A percentile compares a stretch with the other conserved stretches of the same genome.
Conservation (phyloP, 1,140 invertebrate genomes). For the Phthorimaea operculella region DNA sequence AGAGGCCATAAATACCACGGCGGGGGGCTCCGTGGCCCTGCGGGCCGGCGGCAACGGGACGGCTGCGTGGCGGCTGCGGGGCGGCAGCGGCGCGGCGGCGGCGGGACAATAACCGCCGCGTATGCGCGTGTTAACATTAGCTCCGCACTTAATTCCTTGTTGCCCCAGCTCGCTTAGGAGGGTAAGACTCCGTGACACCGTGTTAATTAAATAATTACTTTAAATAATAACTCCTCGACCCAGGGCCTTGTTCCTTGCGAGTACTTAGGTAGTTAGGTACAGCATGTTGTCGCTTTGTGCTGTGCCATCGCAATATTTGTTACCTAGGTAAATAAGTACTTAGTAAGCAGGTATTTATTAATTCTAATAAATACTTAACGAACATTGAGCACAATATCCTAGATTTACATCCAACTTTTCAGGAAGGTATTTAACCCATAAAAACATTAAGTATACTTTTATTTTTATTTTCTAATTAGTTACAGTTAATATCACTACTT, state of each 20-base stretch:
- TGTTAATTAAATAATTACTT: slow-evolving; percentile 66
- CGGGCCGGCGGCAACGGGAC: too few relatives aligned
- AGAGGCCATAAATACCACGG: slow-evolving; percentile 53
- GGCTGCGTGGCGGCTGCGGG: slow-evolving; percentile 5
- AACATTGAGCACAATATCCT: too few relatives aligned
- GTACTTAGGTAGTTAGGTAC: not conserved
- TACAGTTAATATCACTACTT: too few relatives aligned
- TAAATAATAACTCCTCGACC: slow-evolving; percentile 37
- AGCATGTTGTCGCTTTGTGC: too few relatives aligned
- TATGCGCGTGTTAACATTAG: slow-evolving; percentile 63
- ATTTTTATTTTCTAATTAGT: too few relatives aligned
- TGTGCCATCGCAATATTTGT: too few relatives aligned
- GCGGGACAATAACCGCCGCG: slow-evolving; percentile 50
- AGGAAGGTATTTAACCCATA: too few relatives aligned
- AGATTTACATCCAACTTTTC: too few relatives aligned
- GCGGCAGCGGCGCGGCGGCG: slow-evolving; percentile 36
- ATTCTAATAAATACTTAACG: too few relatives aligned
- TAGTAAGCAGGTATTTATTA: too few relatives aligned
- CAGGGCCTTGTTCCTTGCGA: not conserved
- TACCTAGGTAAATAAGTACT: too few relatives aligned
- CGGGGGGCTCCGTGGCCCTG: slow-evolving; percentile 32
- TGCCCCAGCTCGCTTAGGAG: slow-evolving; percentile 58
- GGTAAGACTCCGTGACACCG: slow-evolving; percentile 48
- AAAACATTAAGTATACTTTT: too few relatives aligned
- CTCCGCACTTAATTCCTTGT: slow-evolving; percentile 59